Conservation (phyloP, 2,888 invertebrate genomes). For the Agrochola circellaris region DNA sequence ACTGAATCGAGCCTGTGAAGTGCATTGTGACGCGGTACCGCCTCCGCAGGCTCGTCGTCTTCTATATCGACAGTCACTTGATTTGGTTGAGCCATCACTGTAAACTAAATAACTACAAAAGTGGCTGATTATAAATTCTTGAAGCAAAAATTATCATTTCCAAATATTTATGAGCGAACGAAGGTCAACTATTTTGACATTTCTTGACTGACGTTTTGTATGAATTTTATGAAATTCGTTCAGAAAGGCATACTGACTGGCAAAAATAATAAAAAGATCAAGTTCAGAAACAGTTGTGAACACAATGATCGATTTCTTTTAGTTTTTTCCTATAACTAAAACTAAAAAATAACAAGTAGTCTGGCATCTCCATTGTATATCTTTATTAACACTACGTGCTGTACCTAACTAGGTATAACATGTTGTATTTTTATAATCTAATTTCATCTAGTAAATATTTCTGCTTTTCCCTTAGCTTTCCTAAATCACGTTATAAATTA, state of each 20-base stretch:
- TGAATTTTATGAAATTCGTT: slow-evolving; percentile 31
- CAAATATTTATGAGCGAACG: slow-evolving; percentile 66
- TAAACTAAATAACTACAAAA: slow-evolving; percentile 60
- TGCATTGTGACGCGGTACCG: slow-evolving; percentile 77
- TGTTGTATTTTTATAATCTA: too few relatives aligned
- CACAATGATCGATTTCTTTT: not conserved
- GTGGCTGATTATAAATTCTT: slow-evolving; percentile 36
- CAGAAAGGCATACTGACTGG: slow-evolving; percentile 38
- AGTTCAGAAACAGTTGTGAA: slow-evolving; percentile 27
- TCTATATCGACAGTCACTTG: slow-evolving; percentile 87
- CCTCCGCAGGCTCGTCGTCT: slow-evolving; percentile 79
- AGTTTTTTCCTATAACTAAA: too few relatives aligned
- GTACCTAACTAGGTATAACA: too few relatives aligned
- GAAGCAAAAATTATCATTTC: slow-evolving; percentile 64
- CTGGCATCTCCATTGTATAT: too few relatives aligned
- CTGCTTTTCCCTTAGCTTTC: too few relatives aligned
- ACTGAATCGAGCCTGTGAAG: slow-evolving; percentile 82
- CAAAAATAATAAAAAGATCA: slow-evolving; percentile 3
- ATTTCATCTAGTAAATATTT: not conserved
- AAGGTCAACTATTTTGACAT: slow-evolving; percentile 69
- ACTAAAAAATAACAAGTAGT: too few relatives aligned
- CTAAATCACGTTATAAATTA: not conserved
- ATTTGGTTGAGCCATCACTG: slow-evolving; percentile 83
- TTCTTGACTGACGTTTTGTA: slow-evolving; percentile 54
- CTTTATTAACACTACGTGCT: too few relatives aligned